phyloP scores from a whole-genome alignment of 2,113 vertebrate genomes.

The Daphoenositta chrysoptera region DNA sequence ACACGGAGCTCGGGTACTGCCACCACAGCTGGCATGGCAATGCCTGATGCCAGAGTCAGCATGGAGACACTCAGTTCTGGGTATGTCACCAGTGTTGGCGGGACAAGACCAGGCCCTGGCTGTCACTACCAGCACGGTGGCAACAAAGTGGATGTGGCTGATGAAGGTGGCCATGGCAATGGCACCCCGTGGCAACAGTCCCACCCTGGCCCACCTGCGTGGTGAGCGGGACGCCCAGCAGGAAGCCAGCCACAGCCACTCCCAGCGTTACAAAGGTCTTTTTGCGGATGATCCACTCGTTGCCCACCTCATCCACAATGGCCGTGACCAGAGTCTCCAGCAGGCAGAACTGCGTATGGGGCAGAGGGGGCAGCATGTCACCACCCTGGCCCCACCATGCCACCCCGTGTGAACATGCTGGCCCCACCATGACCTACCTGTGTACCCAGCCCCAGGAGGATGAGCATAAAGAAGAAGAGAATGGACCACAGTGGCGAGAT shows the following conservation, averaged over 20 bases:
- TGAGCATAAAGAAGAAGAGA: slow-evolving; percentile 99
- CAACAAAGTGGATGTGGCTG: background rate
- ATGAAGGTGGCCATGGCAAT: background rate
- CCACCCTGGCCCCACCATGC: background rate
- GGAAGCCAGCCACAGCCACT: slow-evolving; percentile 87
- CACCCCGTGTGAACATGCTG: background rate
- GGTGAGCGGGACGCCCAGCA: slow-evolving; percentile 91
- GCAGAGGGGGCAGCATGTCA: background rate
- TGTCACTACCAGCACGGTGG: background rate
- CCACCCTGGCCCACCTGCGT: slow-evolving; percentile 75
- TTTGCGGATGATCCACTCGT: slow-evolving; percentile 92
- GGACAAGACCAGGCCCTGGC: background rate
- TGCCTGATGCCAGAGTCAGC: background rate
- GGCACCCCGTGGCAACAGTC: rapidly evolving
- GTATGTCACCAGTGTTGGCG: background rate
- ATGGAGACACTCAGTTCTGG: background rate
- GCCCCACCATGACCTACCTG: slow-evolving; percentile 77
- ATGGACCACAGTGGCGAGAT: slow-evolving; percentile 94
- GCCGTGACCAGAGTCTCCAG: slow-evolving; percentile 95
- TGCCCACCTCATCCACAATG: slow-evolving; percentile 94
- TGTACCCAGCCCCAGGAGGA: slow-evolving; percentile 93
- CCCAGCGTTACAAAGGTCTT: slow-evolving; percentile 89
- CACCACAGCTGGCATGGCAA: background rate
- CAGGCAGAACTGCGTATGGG: slow-evolving; percentile 84
- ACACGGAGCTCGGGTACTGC: rapidly evolving